Conservation (phyloP, 2,797 vertebrate species). For the Enteromius fasciolatus region DNA sequence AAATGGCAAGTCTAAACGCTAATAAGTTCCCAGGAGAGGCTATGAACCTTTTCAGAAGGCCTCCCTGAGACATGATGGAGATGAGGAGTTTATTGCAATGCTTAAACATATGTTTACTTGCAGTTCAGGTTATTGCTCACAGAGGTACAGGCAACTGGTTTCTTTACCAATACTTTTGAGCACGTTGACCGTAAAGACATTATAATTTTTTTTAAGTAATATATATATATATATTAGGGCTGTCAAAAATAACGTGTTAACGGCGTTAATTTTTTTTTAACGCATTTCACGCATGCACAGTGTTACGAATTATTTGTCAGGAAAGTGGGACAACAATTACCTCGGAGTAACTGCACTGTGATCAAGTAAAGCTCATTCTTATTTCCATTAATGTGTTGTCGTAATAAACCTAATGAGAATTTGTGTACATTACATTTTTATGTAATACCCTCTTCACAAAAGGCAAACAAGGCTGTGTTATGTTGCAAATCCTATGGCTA, state of each 20-base stretch:
- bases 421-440: not conserved
- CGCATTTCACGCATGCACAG: too few species aligned
- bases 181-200: not conserved
- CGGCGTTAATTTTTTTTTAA: too few species aligned
- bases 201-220: too few species aligned
- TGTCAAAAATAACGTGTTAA: too few species aligned
- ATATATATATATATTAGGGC: too few species aligned
- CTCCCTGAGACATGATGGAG: not conserved
- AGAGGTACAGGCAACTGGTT: not conserved
- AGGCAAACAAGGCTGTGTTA: not conserved
- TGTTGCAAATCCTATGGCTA: not conserved
- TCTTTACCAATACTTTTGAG: not conserved
- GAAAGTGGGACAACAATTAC: too few species aligned
- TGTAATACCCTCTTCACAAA: not conserved
- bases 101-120: not conserved
- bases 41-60: constrained; percentile 4
- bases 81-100: not conserved
- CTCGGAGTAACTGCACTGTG: too few species aligned
- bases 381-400: not conserved
- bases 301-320: too few species aligned
- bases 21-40: constrained; percentile 36
- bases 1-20: constrained; percentile 4
- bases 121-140: not conserved
- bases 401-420: not conserved
- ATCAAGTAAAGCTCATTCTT: not conserved